Base-by-base conservation (phyloP, 2,888 invertebrate species). In the Erannis defoliaria region DNA sequence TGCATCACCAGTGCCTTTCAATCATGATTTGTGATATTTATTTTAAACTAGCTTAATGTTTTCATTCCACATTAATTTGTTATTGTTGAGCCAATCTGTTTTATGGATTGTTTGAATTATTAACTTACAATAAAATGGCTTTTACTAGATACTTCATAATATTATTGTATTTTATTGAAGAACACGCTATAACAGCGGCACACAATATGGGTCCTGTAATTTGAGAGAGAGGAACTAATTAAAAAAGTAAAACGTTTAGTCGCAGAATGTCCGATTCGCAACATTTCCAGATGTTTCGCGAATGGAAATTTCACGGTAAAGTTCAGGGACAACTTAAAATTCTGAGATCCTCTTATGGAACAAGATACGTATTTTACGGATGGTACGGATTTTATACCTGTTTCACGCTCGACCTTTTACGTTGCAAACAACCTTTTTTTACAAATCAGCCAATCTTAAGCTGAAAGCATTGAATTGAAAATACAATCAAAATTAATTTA, bases 21-120 rank as follows among this genome's bases (percentile, higher is more conserved):
- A 37, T 18, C 9, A 40, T 58, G 19, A 43, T 55, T 58, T 63
- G 58, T 63, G 50, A 58, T 58, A 5, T 55, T 46, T 46, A 18
- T 19, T 23, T 48, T 37, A 12, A 29, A 33, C 12, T 50, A 45
- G 12, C 12, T 31, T 18, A 33, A 26, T 42, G 18, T 31, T 50
- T 46, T 43, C 50, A 57, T 57, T 57, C 57, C 57, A 57, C 21
- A 38, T 49, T 40, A 48, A 19, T 31, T 38, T 46, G 18, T 49
- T 33, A 48, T 40, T 29, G 12, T 29, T 29, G 40, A 23, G 31
- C 18, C 29, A 46, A 51, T 46, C 50, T 43, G 46, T 55, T n/a
- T 51, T 51, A 56, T 51, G 35, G 35, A 33, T 62, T 62, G 53
- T 46, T 59, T 59, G 40, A 53, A 14, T 56, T 51, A 45, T 19